A percentile compares a stretch with the other conserved stretches of the same genome.
These are phyloP conservation scores for Borostomias antarcticus DNA, from an alignment of 2,797 vertebrate genomes.

Conservation along the genomic window DNA sequence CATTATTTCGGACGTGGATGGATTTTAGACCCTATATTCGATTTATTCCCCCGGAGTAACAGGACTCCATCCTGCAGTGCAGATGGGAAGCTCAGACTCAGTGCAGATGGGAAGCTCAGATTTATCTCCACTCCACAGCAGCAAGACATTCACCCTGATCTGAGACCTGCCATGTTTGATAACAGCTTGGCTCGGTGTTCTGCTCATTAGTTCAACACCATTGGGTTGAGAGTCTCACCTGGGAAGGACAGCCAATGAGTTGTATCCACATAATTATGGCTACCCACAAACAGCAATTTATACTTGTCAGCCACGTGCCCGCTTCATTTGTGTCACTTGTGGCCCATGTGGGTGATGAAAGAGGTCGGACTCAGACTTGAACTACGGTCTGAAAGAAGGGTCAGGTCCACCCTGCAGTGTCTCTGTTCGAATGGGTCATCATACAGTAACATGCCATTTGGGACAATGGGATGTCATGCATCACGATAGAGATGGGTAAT, in stretches of 20 bases:
- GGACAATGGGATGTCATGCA: no score
- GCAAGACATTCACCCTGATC: not conserved
- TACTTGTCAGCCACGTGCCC: constrained; percentile 62
- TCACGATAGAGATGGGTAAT: no score
- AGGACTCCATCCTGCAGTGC: not conserved
- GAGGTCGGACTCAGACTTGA: constrained; percentile 33
- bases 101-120: not conserved
- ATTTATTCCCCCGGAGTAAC: no score
- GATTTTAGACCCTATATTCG: no score
- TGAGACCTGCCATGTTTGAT: constrained; percentile 31
- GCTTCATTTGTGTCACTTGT: constrained; percentile 55
- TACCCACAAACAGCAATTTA: constrained; percentile 63
- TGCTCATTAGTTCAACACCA: constrained; percentile 76
- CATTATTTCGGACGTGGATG: no score
- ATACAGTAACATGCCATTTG: no score
- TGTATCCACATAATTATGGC: constrained; percentile 69
- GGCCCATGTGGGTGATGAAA: constrained; percentile 37
- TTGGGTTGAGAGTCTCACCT: constrained; percentile 78
- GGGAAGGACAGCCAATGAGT: constrained; percentile 76
- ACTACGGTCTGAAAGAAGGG: constrained; percentile 48
- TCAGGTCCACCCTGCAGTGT: constrained; percentile 27
- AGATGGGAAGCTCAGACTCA: no score
- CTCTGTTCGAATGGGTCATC: no score
- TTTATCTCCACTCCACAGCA: not conserved
- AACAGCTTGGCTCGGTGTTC: constrained; percentile 63